Conservation (phyloP, 2,888 invertebrate genomes). For the Cantharis lateralis region DNA sequence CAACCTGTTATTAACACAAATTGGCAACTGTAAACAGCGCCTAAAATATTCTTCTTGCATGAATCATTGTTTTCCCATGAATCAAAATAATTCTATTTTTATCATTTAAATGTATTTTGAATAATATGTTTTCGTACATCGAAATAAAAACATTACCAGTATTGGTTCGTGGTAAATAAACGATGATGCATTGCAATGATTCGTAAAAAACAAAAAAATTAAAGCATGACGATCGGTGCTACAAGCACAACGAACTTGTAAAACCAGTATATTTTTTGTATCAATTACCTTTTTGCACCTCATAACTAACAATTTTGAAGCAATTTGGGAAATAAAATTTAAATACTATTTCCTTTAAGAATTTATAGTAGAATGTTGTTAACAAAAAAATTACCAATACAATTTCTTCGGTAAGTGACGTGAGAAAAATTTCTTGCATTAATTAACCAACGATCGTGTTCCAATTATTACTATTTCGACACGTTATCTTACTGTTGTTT, state of each 20-base stretch:
- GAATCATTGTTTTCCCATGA: constrained; percentile 8
- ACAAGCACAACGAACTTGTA: neutral
- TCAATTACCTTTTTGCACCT: neutral
- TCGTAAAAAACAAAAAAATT: neutral
- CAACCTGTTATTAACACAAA: constrained; percentile 22
- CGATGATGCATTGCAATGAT: neutral
- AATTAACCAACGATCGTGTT: neutral
- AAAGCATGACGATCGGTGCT: neutral
- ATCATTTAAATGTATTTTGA: neutral
- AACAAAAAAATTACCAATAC: neutral
- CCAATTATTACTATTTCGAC: neutral
- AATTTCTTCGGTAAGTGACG: neutral
- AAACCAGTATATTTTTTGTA: neutral
- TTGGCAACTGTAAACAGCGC: constrained; percentile 18
- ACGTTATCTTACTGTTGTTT: neutral
- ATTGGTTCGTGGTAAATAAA: neutral
- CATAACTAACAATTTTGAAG: neutral
- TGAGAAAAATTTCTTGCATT: neutral
- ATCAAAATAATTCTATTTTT: neutral
- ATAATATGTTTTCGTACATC: neutral
- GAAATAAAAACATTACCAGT: neutral
- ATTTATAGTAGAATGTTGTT: neutral
- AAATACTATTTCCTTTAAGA: neutral
- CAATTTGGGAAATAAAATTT: neutral
- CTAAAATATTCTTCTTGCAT: neutral